Evolutionary conservation across 2,888 invertebrate genomes (phyloP).

Genomic region (Argyresthia goedartella): DNA sequence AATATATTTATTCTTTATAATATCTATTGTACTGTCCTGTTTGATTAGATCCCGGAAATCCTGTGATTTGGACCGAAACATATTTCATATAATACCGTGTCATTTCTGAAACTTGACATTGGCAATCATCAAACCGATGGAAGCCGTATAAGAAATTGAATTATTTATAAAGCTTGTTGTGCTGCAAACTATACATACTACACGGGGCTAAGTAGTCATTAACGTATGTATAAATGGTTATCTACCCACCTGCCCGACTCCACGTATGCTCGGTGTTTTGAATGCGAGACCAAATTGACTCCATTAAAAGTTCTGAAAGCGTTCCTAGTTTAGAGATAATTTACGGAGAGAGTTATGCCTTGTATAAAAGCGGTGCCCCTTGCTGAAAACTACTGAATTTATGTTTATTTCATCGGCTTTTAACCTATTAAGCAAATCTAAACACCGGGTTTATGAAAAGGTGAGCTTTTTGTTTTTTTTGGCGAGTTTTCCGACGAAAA

Average conservation of each 20-base stretch:
- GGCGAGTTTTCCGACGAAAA: not conserved
- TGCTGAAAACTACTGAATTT: constrained; percentile 55
- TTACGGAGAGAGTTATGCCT: constrained; percentile 58
- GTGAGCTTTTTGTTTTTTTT: too few species aligned
- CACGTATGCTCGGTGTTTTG: constrained; percentile 45
- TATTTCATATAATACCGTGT: too few species aligned
- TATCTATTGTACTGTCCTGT: too few species aligned
- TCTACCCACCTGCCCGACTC: constrained; percentile 31
- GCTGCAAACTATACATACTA: too few species aligned
- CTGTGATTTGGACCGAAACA: too few species aligned
- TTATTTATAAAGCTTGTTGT: too few species aligned
- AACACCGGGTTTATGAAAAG: too few species aligned
- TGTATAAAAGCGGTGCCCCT: constrained; percentile 50
- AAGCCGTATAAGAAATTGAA: too few species aligned
- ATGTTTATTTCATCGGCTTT: constrained; percentile 28
- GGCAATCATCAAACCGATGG: too few species aligned
- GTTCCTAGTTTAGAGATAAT: constrained; percentile 62
- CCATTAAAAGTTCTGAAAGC: constrained; percentile 69
- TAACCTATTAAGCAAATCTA: constrained; percentile 18
- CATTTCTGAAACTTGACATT: too few species aligned
- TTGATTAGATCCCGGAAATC: too few species aligned
- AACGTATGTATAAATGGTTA: constrained; percentile 50
- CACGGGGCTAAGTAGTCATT: not conserved
- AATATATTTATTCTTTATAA: too few species aligned
- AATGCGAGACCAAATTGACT: constrained; percentile 65